Evolutionary conservation across 2,797 vertebrate genomes (phyloP), one percentile per base, ranked within the genome.

Genomic region (Ctenosaura bakeri): DNA sequence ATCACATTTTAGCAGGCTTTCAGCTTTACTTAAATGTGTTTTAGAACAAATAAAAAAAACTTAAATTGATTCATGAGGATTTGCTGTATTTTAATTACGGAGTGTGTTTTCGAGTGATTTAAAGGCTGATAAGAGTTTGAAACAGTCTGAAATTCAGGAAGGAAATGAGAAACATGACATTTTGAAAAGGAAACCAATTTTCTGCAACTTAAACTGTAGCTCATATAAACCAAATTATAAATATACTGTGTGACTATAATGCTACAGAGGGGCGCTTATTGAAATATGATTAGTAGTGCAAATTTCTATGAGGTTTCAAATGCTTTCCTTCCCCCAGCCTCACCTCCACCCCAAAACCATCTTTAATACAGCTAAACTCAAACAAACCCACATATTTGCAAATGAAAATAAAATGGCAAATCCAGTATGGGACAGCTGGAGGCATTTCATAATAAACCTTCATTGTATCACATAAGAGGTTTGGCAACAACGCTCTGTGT

Each of bases 101-200:
- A 94, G 94, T 96, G 94, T 94, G 95, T 88, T 97, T 96, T 94
- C 93, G 94, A 96, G 96, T 97, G 97, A 97, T 96, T 97, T 97
- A 95, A 96, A 93, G 94, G 86, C 95, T 96, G 95, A 97, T 95
- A 95, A 62, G 91, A 96, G 94, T 93, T 95, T 24, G 83, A 96
- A 96, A 95, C 95, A 96, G 94, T 94, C 95, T 87, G 69, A 96
- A 94, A 96, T 94, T 94, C 90, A 56, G 91, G 3, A 16, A 96
- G 95, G 92, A 97, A 97, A 97, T 97, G 96, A 97, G 96, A 97
- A 96, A 96, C 97, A 97, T 97, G 97, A 97, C 97, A 97, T 97
- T 97, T 96, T 96, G 95, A 96, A 97, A 97, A 96, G 95, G 94
- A 97, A 97, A 95, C 95, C 95, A 96, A 97, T 97, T 97, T 97